Percentiles rank a stretch among this genome's conserved stretches.
These are phyloP conservation scores for Megaceryle alcyon DNA, from an alignment of 2,797 vertebrate species.

Conservation along the genomic window DNA sequence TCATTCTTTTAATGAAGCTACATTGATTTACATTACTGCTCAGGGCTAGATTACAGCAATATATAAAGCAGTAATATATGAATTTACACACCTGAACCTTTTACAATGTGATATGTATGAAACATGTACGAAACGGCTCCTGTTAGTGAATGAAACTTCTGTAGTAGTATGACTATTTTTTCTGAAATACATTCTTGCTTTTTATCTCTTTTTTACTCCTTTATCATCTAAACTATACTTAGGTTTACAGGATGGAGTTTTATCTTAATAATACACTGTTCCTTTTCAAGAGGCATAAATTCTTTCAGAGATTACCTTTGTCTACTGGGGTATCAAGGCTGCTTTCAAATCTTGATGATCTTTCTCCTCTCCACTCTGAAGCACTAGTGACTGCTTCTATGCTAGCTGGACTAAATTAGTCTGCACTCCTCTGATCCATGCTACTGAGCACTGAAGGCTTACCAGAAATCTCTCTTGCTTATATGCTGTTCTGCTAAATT, in stretches of 20 bases:
- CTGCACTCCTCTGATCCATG: neutral
- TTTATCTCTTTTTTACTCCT: neutral
- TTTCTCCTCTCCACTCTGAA: neutral
- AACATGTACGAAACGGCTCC: neutral
- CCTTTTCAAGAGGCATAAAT: neutral
- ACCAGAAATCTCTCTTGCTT: conserved; percentile 40
- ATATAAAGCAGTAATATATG: neutral
- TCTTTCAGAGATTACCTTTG: neutral
- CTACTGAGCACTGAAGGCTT: conserved; percentile 19
- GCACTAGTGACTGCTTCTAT: neutral
- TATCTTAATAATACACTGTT: neutral
- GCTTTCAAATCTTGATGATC: neutral
- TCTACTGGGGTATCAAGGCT: neutral
- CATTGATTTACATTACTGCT: neutral
- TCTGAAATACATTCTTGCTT: neutral
- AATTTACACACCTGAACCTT: neutral
- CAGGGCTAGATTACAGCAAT: neutral
- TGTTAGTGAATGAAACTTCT: neutral
- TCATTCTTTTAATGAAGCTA: neutral
- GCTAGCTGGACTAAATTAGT: neutral
- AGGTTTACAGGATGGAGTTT: neutral
- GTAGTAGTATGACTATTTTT: neutral
- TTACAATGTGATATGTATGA: neutral
- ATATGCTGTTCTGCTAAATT: conserved; percentile 38
- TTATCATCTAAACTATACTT: neutral